phyloP scores from a whole-genome alignment of 2,113 vertebrate species.

The Elachura formosa region DNA sequence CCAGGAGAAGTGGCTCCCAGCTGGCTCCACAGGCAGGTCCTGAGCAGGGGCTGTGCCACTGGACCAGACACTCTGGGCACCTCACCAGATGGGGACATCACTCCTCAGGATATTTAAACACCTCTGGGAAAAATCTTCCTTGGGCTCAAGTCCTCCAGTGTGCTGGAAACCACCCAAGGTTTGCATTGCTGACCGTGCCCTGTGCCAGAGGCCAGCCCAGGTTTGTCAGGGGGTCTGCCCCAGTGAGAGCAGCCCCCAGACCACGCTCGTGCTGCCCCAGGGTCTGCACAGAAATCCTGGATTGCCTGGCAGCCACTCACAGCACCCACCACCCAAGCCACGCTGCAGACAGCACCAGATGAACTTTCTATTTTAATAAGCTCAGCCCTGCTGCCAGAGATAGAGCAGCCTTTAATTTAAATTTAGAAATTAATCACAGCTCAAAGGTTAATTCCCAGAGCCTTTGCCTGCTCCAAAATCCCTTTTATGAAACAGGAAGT shows the following conservation, averaged over 20 bases:
- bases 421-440: background rate
- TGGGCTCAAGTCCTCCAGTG: background rate
- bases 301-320: background rate
- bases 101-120: accelerated
- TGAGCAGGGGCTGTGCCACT: background rate
- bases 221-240: background rate
- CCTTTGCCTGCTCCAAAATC: background rate
- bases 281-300: too few species aligned
- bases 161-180: background rate
- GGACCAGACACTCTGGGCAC: background rate
- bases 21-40: background rate
- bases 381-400: background rate
- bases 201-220: background rate
- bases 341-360: background rate
- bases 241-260: background rate
- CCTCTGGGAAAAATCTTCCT: background rate
- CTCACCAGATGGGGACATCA: accelerated
- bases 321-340: background rate
- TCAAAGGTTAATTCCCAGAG: background rate
- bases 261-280: accelerated
- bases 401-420: background rate
- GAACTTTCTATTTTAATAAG: background rate
- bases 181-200: background rate
- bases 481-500: background rate
- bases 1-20: background rate